phyloP scores from a whole-genome alignment of 2,797 vertebrate species.

The Liasis olivaceus region DNA sequence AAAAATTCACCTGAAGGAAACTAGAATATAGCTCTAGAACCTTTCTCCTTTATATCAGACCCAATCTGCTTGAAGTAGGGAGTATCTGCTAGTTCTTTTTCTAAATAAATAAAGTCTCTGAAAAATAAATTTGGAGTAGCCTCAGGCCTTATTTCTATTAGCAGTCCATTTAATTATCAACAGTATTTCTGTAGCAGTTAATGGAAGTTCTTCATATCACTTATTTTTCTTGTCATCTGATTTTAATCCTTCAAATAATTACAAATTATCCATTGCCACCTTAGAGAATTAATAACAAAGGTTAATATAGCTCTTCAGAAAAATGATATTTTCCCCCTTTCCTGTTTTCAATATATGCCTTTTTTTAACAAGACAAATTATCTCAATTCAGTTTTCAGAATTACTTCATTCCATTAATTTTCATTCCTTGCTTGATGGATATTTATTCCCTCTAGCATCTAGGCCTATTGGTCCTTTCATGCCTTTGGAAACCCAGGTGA shows the following conservation, averaged over 20 bases:
- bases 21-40: neutral
- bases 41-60: neutral
- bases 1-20: neutral
- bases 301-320: too few species aligned
- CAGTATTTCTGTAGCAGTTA: neutral
- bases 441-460: neutral
- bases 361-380: neutral
- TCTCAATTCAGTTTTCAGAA: neutral
- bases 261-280: neutral
- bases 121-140: neutral
- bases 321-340: too few species aligned
- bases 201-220: neutral
- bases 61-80: neutral
- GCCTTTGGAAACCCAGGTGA: neutral
- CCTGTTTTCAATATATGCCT: too few species aligned
- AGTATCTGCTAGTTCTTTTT: neutral
- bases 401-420: neutral
- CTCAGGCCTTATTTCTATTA: neutral
- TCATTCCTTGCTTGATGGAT: neutral
- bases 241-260: neutral
- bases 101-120: neutral
- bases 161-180: neutral
- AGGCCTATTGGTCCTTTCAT: neutral
- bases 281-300: neutral
- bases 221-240: neutral